phyloP scores from a whole-genome alignment of 2,113 vertebrate species.

The Chaetops frenatus region DNA sequence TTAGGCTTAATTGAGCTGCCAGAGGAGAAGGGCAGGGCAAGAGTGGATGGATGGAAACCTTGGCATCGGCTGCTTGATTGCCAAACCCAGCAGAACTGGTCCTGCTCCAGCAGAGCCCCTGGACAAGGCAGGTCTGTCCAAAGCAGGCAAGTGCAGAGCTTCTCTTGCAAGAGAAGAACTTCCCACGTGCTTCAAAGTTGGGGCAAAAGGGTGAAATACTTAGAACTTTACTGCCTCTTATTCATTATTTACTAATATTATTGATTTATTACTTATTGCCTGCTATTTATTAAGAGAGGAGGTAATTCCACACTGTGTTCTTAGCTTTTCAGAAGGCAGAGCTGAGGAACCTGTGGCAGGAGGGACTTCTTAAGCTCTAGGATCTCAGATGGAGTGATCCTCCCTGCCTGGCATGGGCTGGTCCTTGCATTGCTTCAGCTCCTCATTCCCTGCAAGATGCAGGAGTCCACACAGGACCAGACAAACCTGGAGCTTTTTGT shows the following conservation, averaged over 20 bases:
- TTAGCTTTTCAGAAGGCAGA: background rate
- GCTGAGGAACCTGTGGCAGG: background rate
- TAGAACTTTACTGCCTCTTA: background rate
- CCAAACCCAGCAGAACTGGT: background rate
- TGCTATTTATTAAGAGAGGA: background rate
- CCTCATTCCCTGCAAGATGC: background rate
- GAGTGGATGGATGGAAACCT: background rate
- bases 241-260: background rate
- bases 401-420: background rate
- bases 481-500: background rate
- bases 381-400: background rate
- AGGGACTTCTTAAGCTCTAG: background rate
- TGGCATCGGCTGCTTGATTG: background rate
- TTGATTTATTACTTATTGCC: background rate
- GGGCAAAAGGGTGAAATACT: background rate
- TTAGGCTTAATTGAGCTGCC: conserved; percentile 20
- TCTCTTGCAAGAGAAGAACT: background rate
- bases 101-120: background rate
- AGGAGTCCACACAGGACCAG: background rate
- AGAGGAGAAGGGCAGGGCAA: background rate
- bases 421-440: background rate
- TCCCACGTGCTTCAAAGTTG: background rate
- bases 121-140: background rate
- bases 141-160: accelerated
- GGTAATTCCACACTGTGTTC: background rate